Evolutionary conservation across 2,113 vertebrate species (phyloP).

Genomic region (Varanus komodoensis): DNA sequence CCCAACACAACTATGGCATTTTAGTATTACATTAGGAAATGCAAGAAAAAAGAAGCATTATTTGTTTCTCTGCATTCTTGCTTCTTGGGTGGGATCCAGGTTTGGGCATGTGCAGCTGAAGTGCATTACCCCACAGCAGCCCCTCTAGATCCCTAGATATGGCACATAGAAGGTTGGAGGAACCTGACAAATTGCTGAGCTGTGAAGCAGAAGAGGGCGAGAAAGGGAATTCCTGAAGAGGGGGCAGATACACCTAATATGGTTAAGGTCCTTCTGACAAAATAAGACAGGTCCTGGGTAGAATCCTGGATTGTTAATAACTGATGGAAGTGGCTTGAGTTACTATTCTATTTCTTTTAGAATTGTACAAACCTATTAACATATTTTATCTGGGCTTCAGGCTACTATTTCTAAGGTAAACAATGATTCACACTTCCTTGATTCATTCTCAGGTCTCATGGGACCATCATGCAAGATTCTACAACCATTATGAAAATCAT

Average conservation of each 20-base stretch:
- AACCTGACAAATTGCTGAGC: no score
- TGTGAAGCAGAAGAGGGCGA: no score
- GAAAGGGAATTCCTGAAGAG: no score
- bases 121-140: no score
- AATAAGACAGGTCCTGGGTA: no score
- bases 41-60: not conserved
- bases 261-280: no score
- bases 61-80: not conserved
- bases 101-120: no score
- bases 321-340: not conserved
- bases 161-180: no score
- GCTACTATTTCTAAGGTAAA: slow-evolving; percentile 35
- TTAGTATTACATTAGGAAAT: not conserved
- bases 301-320: not conserved
- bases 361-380: slow-evolving; percentile 24
- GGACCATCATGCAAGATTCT: slow-evolving; percentile 13
- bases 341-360: slow-evolving; percentile 3
- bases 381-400: slow-evolving; percentile 22
- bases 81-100: not conserved
- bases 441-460: slow-evolving; percentile 11
- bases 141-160: no score
- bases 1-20: not conserved
- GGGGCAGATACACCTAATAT: no score
- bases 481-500: slow-evolving; percentile 29
- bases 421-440: slow-evolving; percentile 27